These are phyloP conservation scores for Lamellibrachia columna DNA, from an alignment of 2,888 invertebrate species.

Conservation along the genomic window DNA sequence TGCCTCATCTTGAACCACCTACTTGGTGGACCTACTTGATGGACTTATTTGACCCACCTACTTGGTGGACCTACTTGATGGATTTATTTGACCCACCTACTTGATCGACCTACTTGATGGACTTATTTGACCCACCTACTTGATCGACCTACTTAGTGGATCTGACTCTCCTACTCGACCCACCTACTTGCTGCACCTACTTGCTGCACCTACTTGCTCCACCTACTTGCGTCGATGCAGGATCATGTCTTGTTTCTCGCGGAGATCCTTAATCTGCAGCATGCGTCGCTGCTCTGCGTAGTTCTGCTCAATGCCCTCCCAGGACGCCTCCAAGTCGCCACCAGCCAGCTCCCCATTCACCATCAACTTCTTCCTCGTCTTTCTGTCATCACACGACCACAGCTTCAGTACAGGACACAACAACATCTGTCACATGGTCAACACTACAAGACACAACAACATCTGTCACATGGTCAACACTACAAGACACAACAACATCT, in stretches of 20 bases:
- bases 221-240: conserved; percentile 58
- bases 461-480: too few species aligned
- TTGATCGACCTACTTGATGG: not conserved
- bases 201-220: not conserved
- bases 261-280: conserved; percentile 54
- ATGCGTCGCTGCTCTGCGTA: conserved; percentile 54
- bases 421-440: not conserved
- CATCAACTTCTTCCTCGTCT: conserved; percentile 19
- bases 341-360: conserved; percentile 11
- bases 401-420: not conserved
- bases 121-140: not conserved
- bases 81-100: not conserved
- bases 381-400: not conserved
- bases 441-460: too few species aligned
- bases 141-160: not conserved
- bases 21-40: too few species aligned
- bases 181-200: not conserved
- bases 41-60: too few species aligned
- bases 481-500: too few species aligned
- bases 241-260: conserved; percentile 59
- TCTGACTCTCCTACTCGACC: not conserved
- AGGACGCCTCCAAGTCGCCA: not conserved
- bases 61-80: too few species aligned
- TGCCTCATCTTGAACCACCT: not conserved
- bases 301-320: conserved; percentile 50